Base-by-base conservation (phyloP, 2,113 vertebrate species). In the Panthera tigris region DNA sequence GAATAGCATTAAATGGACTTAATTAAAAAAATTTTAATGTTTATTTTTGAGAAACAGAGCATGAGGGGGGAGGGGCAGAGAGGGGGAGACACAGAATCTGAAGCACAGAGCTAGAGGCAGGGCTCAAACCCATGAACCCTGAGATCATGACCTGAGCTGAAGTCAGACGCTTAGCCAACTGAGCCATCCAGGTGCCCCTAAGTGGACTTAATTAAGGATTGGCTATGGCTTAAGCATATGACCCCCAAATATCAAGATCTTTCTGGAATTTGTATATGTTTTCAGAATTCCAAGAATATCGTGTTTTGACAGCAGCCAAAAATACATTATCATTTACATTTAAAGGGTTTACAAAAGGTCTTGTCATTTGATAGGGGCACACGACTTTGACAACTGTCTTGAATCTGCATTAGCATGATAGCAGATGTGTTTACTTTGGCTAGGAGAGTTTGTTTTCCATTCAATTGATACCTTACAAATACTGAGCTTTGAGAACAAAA, bases 181-280 rank as follows among this genome's bases (percentile, higher is more conserved):
- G 21, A 61, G 57, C 57, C 21, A 23, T 21, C 57, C 57, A 61
- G 57, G 57, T 3, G 21, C 57, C 57, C 57, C 57, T 61, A 61
- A 78, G 41, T 78, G 74, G 25, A 78, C 14, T 78, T 48, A 18
- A 8, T 91, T 90, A 68, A 88, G 45, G 2, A 23, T 45, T 89
- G n/a, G 27, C 7, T 82, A 7, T 48, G 45, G 39, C 52, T 80
- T 95, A 68, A 45, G 48, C 48, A 31, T 39, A n/a, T 74, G 63
- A 31, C 4, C 25, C 63, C 39, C 33, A 95, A 93, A 45, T 84
- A 25, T 69, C 63, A 91, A 15, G 76, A 41, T 95, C 0, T 0
- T 78, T 96, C 25, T 92, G 33, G 29, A 93, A 91, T 88, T 97
- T 88, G 45, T 92, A 7, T 79, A 55, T 87, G 29, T 89, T 74